Percentiles rank a stretch among this genome's conserved stretches.
Conservation (phyloP, 2,113 vertebrate genomes). For the Vombatus ursinus region DNA sequence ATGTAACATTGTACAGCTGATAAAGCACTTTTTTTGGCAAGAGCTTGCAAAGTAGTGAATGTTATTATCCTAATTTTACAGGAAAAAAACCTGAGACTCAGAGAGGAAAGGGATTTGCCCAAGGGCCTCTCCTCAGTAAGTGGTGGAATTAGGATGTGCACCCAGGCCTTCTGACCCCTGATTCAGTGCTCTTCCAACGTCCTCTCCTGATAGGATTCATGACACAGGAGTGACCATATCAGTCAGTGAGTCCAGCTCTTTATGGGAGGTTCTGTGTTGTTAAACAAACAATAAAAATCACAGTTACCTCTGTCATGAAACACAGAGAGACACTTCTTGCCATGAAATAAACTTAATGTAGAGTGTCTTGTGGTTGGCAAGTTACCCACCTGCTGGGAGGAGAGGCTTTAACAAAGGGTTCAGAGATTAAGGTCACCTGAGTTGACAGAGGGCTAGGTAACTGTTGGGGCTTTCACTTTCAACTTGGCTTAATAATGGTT, state of each 20-base stretch:
- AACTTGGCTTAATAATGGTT: neutral
- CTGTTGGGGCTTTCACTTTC: slow-evolving; percentile 57
- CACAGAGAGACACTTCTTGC: slow-evolving; percentile 52
- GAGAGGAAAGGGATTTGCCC: neutral
- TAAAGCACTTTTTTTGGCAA: neutral
- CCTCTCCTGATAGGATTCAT: slow-evolving; percentile 3
- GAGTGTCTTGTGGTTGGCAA: slow-evolving; percentile 23
- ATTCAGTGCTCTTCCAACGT: neutral
- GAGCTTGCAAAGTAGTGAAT: neutral
- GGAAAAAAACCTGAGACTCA: neutral
- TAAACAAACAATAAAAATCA: slow-evolving; percentile 75
- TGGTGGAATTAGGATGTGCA: neutral
- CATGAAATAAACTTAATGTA: slow-evolving; percentile 71
- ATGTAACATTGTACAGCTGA: neutral
- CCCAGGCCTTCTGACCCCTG: neutral
- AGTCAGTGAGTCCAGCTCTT: slow-evolving; percentile 61
- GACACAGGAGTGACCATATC: slow-evolving; percentile 8
- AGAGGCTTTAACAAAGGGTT: slow-evolving; percentile 27
- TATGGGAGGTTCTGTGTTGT: slow-evolving; percentile 69
- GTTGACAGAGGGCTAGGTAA: slow-evolving; percentile 25
- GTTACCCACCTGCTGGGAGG: slow-evolving; percentile 60
- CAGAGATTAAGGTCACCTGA: neutral
- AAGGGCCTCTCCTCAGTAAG: neutral
- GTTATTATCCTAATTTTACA: neutral
- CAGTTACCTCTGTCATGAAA: slow-evolving; percentile 61